Conservation (phyloP, 37 sponge, comb jelly and placozoan species). For the Oscarella lobularis region DNA sequence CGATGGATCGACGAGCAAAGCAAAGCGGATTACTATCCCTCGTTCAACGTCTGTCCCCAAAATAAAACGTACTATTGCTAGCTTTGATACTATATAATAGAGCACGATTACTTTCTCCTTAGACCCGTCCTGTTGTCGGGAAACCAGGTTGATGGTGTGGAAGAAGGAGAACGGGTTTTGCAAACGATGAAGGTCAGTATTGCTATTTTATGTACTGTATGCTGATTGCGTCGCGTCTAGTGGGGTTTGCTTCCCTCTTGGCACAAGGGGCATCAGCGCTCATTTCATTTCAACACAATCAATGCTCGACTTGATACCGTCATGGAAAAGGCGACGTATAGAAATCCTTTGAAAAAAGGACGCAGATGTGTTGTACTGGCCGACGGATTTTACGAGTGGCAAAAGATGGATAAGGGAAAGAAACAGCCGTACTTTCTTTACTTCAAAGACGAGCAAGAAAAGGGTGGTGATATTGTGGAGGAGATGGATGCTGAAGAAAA, state of each 20-base stretch:
- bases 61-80: conserved; percentile 33
- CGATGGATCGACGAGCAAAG: neutral
- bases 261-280: conserved; percentile 35
- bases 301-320: conserved; percentile 76
- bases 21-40: conserved; percentile 37
- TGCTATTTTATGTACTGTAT: too few species aligned
- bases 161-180: conserved; percentile 69
- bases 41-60: conserved; percentile 72
- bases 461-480: conserved; percentile 12
- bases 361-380: conserved; percentile 72
- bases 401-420: conserved; percentile 16
- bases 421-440: conserved; percentile 67
- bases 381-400: conserved; percentile 57
- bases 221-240: too few species aligned
- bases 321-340: conserved; percentile 69
- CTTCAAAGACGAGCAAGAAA: conserved; percentile 13
- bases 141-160: neutral
- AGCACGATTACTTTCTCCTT: neutral
- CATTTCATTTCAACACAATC: conserved; percentile 45
- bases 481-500: neutral
- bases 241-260: conserved; percentile 87
- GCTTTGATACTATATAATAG: neutral
- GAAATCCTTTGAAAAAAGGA: conserved; percentile 42
- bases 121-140: conserved; percentile 63
- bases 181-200: conserved; percentile 88